These are phyloP conservation scores for Acanthis flammea DNA, from an alignment of 2,797 vertebrate genomes.

Conservation along the genomic window DNA sequence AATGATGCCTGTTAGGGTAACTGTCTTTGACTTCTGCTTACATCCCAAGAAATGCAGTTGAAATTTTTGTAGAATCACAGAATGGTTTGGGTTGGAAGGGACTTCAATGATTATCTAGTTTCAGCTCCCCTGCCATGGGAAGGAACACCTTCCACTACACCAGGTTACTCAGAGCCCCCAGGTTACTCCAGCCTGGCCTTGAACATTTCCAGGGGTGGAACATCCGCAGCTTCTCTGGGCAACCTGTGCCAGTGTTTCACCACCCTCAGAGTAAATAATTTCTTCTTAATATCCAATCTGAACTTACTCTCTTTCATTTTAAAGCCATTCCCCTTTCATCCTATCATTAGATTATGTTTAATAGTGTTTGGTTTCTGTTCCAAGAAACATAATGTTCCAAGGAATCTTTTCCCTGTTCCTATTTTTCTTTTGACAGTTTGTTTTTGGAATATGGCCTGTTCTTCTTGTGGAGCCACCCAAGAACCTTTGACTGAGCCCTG, in stretches of 20 bases:
- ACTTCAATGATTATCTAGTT: neutral
- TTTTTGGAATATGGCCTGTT: conserved; percentile 92
- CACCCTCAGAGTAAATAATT: neutral
- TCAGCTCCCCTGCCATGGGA: neutral
- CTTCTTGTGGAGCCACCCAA: conserved; percentile 88
- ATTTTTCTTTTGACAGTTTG: conserved; percentile 80
- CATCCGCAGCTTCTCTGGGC: neutral
- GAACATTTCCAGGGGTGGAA: neutral
- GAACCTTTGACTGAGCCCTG: conserved; percentile 78
- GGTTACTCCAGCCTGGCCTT: neutral
- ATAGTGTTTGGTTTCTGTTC: neutral
- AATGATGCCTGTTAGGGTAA: neutral
- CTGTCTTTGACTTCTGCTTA: neutral
- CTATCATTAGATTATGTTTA: neutral
- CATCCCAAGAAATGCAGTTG: neutral
- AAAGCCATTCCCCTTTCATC: neutral
- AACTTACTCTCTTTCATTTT: neutral
- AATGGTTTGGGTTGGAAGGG: neutral
- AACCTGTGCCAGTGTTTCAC: neutral
- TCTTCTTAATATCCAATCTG: neutral
- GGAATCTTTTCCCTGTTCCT: neutral
- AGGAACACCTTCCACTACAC: neutral
- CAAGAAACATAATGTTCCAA: neutral
- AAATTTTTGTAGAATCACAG: neutral
- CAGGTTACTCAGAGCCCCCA: neutral